Conservation (phyloP, 2,888 invertebrate species). For the Perizoma affinitatum region DNA sequence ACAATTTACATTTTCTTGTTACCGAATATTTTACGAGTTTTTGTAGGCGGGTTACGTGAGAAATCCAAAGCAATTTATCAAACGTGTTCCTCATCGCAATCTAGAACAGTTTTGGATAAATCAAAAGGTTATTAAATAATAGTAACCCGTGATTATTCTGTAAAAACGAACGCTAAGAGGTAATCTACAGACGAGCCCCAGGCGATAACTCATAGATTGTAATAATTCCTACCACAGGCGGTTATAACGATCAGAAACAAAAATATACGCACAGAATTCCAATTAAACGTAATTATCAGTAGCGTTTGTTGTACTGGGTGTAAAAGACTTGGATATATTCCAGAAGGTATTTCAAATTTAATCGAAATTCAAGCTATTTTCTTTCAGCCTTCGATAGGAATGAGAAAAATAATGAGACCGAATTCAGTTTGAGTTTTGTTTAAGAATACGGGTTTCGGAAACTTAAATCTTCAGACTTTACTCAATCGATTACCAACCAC, state of each 20-base stretch:
- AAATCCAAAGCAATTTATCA: slow-evolving; percentile 38
- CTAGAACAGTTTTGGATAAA: slow-evolving; percentile 55
- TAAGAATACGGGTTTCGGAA: too few relatives aligned
- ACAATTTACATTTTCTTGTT: slow-evolving; percentile 16
- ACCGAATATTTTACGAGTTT: slow-evolving; percentile 7
- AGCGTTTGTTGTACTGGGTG: slow-evolving; percentile 45
- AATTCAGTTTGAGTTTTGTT: too few relatives aligned
- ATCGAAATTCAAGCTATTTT: too few relatives aligned
- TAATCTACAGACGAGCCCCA: slow-evolving; percentile 44
- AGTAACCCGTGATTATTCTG: slow-evolving; percentile 51
- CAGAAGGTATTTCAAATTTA: too few relatives aligned
- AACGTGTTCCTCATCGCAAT: slow-evolving; percentile 47
- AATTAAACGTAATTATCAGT: slow-evolving; percentile 71
- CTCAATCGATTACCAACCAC: too few relatives aligned
- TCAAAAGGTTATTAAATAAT: slow-evolving; percentile 48
- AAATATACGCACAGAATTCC: slow-evolving; percentile 57
- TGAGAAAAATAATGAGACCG: too few relatives aligned
- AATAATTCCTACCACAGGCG: slow-evolving; percentile 40
- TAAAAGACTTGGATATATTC: background rate
- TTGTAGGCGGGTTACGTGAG: slow-evolving; percentile 34
- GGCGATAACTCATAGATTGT: slow-evolving; percentile 51
- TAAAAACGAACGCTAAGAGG: slow-evolving; percentile 50
- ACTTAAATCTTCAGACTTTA: too few relatives aligned
- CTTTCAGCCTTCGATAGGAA: too few relatives aligned
- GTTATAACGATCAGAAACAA: slow-evolving; percentile 58